Percentiles rank a stretch among this genome's conserved stretches.
Conservation (phyloP, 2,113 vertebrate species). For the Chloropsis cyanopogon region DNA sequence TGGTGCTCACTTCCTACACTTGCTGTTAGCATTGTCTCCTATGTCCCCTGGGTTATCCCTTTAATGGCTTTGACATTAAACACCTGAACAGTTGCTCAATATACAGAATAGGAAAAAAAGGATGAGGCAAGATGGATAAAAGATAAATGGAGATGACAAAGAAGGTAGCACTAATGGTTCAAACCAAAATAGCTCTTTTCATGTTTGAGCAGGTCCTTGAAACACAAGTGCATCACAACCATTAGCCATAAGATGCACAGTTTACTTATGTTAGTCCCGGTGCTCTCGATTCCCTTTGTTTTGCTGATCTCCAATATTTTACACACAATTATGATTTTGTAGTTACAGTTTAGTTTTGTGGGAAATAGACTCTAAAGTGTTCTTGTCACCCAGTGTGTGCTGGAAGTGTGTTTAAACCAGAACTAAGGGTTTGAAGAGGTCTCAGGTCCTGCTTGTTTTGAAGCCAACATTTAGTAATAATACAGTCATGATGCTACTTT, state of each 20-base stretch:
- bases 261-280: not conserved
- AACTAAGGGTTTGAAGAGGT: not conserved
- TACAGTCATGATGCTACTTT: not conserved
- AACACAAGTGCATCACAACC: not conserved
- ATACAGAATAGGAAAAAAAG: not conserved
- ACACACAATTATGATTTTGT: not conserved
- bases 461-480: not conserved
- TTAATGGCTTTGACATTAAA: constrained; percentile 1
- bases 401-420: not conserved
- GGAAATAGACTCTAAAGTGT: not conserved
- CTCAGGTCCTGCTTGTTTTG: not conserved
- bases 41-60: not conserved
- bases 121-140: not conserved
- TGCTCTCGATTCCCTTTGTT: not conserved
- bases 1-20: not conserved
- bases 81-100: not conserved
- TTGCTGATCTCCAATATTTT: not conserved
- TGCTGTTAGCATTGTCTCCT: not conserved
- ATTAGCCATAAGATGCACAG: not conserved
- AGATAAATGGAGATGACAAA: not conserved
- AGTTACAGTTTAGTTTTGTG: not conserved
- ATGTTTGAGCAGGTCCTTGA: not conserved
- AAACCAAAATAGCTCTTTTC: not conserved
- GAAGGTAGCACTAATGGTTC: not conserved
- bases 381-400: not conserved